Base-by-base conservation (phyloP, 2,113 vertebrate genomes). In the Uropsilus gracilis region DNA sequence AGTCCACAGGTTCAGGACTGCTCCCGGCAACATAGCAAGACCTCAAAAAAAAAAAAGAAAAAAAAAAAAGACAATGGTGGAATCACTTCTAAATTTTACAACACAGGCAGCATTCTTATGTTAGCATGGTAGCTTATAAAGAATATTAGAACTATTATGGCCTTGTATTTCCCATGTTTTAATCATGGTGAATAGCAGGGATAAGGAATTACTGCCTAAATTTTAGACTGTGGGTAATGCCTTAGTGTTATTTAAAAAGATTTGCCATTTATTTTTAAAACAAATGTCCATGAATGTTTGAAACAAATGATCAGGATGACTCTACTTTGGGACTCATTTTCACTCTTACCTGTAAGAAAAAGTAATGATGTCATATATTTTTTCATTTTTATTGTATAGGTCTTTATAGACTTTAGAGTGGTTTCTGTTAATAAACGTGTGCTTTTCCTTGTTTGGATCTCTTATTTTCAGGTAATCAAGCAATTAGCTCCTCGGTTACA, bases 271-370 rank as follows among this genome's bases (percentile, higher is more conserved):
- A 50, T 90, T 81, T 94, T 92, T 93, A 88, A 92, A 94, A 76
- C 93, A 82, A 93, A 90, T 92, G 50, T 93, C 68, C 63, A 73
- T 32, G 64, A 86, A 77, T 93, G 80, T 96, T 96, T 89, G 66
- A 68, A 94, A 96, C 46, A 86, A 86, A 90, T 73, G 26, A 92
- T 97, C 94, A 94, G 95, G 94, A 85, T 53, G 76, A 37, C 75
- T 95, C 57, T 96, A 87, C 80, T 72, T 37, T 82, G 64, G 71
- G 82, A 95, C 85, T 94, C 48, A 88, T 91, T 96, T 95, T 87
- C 63, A 57, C 42, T 92, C 59, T 39, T 89, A 94, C 91, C 86
- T 95, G 86, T 96, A 95, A 94, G 90, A 89, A 95, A 96, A 94
- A 59, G 44, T 63, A 81, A 82, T 6, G 6, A 73, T 89, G 66